A percentile compares a stretch with the other conserved stretches of the same genome.
Evolutionary conservation across 2,888 invertebrate species (phyloP).

Genomic region (Alloplasta piceator): DNA sequence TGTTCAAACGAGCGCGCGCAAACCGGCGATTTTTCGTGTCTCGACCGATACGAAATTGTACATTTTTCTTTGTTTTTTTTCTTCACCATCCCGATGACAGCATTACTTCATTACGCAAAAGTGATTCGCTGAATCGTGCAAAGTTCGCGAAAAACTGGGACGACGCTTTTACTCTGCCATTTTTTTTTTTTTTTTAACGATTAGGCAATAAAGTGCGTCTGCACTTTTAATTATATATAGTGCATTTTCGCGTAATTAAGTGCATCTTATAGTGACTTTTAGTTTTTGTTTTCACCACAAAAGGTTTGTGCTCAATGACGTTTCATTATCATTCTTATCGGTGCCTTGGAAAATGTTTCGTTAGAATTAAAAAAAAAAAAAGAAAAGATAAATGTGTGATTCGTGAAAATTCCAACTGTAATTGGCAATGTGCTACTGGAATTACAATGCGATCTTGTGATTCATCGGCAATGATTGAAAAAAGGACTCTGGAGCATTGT

Average conservation of each 20-base stretch:
- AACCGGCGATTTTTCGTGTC: slow-evolving; percentile 23
- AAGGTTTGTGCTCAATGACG: slow-evolving; percentile 37
- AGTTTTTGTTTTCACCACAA: slow-evolving; percentile 8
- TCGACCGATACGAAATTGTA: not conserved
- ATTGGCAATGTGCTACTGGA: not conserved
- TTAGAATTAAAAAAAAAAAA: no score
- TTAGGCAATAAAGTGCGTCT: slow-evolving; percentile 6
- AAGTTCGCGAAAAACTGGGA: not conserved
- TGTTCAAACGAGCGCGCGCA: slow-evolving; percentile 45
- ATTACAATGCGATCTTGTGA: slow-evolving; percentile 1
- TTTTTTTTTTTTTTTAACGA: not conserved
- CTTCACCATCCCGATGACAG: not conserved
- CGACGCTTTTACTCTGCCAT: not conserved
- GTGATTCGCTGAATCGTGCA: not conserved
- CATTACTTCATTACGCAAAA: not conserved
- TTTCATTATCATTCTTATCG: not conserved
- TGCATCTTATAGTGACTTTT: slow-evolving; percentile 29
- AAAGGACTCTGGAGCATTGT: not conserved
- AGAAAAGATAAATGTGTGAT: not conserved
- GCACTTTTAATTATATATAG: slow-evolving; percentile 4
- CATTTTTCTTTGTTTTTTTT: not conserved
- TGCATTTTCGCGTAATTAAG: not conserved
- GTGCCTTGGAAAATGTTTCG: not conserved
- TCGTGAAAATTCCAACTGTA: not conserved
- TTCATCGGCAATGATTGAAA: slow-evolving; percentile 5